Conservation (phyloP, 2,797 vertebrate genomes). For the Onychomys arenicola region DNA sequence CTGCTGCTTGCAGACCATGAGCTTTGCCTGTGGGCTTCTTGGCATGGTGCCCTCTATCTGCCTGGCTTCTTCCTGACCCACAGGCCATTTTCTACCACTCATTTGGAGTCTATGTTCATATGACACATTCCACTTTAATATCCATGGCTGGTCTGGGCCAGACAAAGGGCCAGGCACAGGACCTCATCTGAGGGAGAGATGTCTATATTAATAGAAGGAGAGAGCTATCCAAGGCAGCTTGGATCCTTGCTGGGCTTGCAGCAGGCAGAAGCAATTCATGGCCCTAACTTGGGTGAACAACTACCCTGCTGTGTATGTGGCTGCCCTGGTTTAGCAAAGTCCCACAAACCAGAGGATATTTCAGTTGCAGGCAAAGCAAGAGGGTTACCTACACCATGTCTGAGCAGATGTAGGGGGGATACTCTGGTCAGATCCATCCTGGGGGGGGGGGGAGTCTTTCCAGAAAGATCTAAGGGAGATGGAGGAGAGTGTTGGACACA, state of each 20-base stretch:
- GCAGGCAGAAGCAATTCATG: neutral
- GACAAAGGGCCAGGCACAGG: neutral
- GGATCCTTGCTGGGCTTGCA: neutral
- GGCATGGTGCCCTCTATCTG: neutral
- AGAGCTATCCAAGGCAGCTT: neutral
- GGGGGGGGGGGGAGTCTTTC: neutral
- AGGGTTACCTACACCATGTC: neutral
- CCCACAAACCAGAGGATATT: neutral
- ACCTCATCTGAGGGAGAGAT: neutral
- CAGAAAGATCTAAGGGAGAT: neutral
- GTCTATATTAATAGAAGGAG: neutral
- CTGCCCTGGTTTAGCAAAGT: neutral
- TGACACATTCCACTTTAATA: neutral
- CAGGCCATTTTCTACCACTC: accelerated
- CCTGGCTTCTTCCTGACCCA: neutral
- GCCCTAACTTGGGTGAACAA: neutral
- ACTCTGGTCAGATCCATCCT: neutral
- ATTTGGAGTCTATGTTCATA: neutral
- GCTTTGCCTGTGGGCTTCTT: neutral
- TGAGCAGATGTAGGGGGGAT: neutral
- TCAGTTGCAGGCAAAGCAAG: neutral
- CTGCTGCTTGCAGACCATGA: neutral
- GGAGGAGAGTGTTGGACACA: neutral
- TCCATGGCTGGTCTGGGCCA: no score
- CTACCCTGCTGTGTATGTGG: neutral